Evolutionary conservation across 2,888 invertebrate species (phyloP).

Genomic region (Diplazon laetatorius): DNA sequence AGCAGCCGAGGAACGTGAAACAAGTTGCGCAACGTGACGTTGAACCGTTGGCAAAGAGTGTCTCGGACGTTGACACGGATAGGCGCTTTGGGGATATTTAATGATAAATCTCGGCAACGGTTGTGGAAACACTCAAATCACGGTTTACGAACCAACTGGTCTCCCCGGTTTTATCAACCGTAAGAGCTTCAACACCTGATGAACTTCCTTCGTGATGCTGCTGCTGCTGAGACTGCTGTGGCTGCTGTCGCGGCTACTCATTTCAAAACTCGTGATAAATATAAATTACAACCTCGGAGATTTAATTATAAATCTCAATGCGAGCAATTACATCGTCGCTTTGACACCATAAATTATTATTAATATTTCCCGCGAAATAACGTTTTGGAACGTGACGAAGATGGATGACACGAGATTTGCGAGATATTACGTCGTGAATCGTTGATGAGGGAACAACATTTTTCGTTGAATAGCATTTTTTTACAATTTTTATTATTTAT

Average conservation of each 20-base stretch:
- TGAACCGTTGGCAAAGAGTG: not conserved
- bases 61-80: constrained; percentile 32
- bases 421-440: constrained; percentile 20
- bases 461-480: constrained; percentile 16
- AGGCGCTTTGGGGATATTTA: constrained; percentile 42
- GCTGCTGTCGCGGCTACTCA: not conserved
- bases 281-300: constrained; percentile 1
- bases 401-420: not conserved
- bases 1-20: constrained; percentile 13
- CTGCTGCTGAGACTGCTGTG: too few species aligned
- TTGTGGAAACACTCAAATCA: not conserved
- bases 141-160: not conserved
- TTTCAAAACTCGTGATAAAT: not conserved
- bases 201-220: not conserved
- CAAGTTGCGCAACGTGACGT: constrained; percentile 30
- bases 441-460: constrained; percentile 36
- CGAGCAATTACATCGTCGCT: not conserved
- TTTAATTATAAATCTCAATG: not conserved
- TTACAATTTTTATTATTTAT: not conserved
- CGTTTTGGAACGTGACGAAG: not conserved
- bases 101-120: constrained; percentile 28
- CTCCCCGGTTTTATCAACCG: constrained; percentile 9
- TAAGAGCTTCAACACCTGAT: constrained; percentile 5
- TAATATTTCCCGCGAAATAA: not conserved
- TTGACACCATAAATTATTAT: not conserved